A percentile compares a stretch with the other conserved stretches of the same genome.
Conservation (phyloP, 2,888 invertebrate genomes). For the Choristoneura rosaceana region DNA sequence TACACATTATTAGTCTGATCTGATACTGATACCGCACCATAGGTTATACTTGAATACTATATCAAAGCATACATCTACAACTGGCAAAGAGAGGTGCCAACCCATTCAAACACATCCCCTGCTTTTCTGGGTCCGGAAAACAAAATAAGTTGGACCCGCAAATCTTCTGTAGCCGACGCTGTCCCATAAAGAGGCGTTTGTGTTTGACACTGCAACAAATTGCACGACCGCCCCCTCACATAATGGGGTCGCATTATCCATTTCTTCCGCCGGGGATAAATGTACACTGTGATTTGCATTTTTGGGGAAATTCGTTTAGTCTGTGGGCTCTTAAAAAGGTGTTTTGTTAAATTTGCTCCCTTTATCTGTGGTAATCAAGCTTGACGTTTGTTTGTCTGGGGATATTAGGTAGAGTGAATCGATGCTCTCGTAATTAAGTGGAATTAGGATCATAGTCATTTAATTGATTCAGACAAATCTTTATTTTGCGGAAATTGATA, state of each 20-base stretch:
- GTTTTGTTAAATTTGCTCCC: constrained; percentile 22
- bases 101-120: not conserved
- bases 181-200: constrained; percentile 47
- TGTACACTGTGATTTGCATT: constrained; percentile 41
- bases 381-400: not conserved
- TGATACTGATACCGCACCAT: no score
- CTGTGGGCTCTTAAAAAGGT: constrained; percentile 27
- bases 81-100: not conserved
- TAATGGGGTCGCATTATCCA: constrained; percentile 40
- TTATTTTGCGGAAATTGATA: no score
- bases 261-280: constrained; percentile 35
- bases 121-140: not conserved
- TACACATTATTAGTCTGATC: no score
- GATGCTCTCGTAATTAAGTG: not conserved
- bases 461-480: no score
- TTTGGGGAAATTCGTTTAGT: constrained; percentile 32
- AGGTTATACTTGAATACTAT: no score
- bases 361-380: constrained; percentile 1
- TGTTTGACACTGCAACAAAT: constrained; percentile 52
- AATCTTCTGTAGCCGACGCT: constrained; percentile 39
- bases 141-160: constrained; percentile 30
- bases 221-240: constrained; percentile 36
- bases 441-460: not conserved
- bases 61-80: not conserved
- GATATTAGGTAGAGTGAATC: not conserved